Evolutionary conservation across 2,113 vertebrate species (phyloP), one percentile per base, ranked within the genome.

Genomic region (Sorex araneus): DNA sequence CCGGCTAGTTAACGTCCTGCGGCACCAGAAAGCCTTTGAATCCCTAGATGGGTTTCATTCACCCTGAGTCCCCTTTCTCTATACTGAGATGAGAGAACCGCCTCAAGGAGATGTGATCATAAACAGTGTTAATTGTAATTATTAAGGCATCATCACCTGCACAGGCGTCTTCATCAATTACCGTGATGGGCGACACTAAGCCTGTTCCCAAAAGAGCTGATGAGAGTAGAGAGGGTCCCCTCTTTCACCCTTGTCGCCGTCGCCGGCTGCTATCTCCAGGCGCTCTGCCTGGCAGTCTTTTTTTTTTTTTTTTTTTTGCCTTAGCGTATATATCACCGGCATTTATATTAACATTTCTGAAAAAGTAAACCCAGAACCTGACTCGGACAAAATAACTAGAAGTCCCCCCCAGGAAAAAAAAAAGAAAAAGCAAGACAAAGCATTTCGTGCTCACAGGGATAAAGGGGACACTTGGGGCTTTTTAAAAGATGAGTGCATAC

Each of bases 291-390:
- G 12, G 18, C 13, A 54, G 54, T 54, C 54, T 12, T 13, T 12
- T 54, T 50, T 50, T 8, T 82, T 87, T 87, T 82, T 76, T n/a
- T n/a, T n/a, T n/a, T n/a, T 40, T 40, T 40, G 71, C 40, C 28
- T 73, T 76, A 36, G 54, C 2, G 18, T 83, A 79, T 32, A 43
- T 19, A 47, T 40, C 27, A 6, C 18, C n/a, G 25, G 2, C 30
- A 23, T 75, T 94, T 54, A 76, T 30, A 92, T 82, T 84, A 87
- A 82, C 32, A 25, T 93, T 78, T 78, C 36, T 71, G 32, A 92
- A 40, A 43, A 83, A 90, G 74, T 83, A 85, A 76, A 34, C 27
- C 16, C 47, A 84, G 19, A 28, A 57, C 63, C 71, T 76, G 40
- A 6, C 84, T 87, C 40, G 3, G 7, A 92, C 64, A 90, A 82